Conservation (phyloP, 64 coral and sea anemone species). For the Montipora sp. region DNA sequence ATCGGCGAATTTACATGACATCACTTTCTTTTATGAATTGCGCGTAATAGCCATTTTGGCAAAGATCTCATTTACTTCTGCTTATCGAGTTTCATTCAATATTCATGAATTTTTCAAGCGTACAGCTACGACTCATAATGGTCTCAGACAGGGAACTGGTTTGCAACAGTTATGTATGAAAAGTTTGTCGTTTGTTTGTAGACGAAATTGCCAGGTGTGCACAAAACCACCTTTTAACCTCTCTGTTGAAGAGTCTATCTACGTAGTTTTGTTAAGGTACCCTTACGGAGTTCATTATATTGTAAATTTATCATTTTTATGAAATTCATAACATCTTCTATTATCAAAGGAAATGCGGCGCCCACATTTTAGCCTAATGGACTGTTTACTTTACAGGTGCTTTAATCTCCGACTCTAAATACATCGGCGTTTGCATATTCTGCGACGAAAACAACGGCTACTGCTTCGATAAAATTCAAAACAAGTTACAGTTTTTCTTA, state of each 20-base stretch:
- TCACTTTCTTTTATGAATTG: background rate
- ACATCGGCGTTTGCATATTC: constrained; percentile 1
- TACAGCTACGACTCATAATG: background rate
- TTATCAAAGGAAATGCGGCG: background rate
- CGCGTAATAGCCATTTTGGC: no score
- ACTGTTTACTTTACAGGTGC: constrained; percentile 11
- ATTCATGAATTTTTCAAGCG: background rate
- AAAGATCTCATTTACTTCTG: background rate
- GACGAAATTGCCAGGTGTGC: no score
- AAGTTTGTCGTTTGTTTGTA: no score
- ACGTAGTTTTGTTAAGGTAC: background rate
- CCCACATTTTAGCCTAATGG: background rate
- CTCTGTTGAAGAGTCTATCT: no score
- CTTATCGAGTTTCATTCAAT: background rate
- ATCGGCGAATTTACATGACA: no score
- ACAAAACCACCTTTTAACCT: no score
- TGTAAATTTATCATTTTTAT: background rate
- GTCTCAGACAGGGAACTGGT: background rate
- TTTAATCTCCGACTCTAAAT: background rate
- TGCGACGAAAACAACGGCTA: background rate
- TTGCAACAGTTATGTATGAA: background rate
- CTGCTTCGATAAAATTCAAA: background rate
- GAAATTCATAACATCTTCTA: background rate
- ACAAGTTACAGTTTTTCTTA: background rate
- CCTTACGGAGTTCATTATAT: background rate